Evolutionary conservation across 2,797 vertebrate species (phyloP).

Genomic region (Rhinichthys osculus): DNA sequence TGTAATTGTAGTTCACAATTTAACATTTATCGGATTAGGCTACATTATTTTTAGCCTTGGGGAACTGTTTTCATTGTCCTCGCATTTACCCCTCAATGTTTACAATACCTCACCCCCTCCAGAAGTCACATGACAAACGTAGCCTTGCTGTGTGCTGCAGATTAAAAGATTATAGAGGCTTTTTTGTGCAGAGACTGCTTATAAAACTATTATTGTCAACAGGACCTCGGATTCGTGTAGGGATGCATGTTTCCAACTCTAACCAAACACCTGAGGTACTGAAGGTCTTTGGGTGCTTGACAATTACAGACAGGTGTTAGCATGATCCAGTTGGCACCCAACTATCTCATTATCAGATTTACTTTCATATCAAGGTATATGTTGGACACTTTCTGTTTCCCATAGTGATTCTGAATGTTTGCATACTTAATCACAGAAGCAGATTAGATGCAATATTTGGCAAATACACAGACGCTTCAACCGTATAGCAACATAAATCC

Average conservation of each 20-base stretch:
- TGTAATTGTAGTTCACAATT: slow-evolving; percentile 69
- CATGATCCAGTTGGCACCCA: background rate
- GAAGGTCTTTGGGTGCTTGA: background rate
- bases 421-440: background rate
- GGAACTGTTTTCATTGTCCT: slow-evolving; percentile 70
- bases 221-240: slow-evolving; percentile 61
- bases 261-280: background rate
- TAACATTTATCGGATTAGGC: slow-evolving; percentile 75
- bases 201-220: slow-evolving; percentile 67
- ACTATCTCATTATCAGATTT: background rate
- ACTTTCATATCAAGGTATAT: background rate
- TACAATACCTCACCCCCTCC: slow-evolving; percentile 61
- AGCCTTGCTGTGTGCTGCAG: slow-evolving; percentile 72
- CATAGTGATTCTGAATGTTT: background rate
- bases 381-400: background rate
- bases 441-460: background rate
- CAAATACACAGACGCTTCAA: background rate
- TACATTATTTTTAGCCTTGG: slow-evolving; percentile 76
- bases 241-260: slow-evolving; percentile 48
- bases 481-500: background rate
- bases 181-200: slow-evolving; percentile 63
- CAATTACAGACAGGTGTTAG: background rate
- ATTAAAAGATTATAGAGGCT: slow-evolving; percentile 82
- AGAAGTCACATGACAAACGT: slow-evolving; percentile 67
- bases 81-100: slow-evolving; percentile 35